phyloP scores from a whole-genome alignment of 2,888 invertebrate species.

The Scaptomyza parva region DNA sequence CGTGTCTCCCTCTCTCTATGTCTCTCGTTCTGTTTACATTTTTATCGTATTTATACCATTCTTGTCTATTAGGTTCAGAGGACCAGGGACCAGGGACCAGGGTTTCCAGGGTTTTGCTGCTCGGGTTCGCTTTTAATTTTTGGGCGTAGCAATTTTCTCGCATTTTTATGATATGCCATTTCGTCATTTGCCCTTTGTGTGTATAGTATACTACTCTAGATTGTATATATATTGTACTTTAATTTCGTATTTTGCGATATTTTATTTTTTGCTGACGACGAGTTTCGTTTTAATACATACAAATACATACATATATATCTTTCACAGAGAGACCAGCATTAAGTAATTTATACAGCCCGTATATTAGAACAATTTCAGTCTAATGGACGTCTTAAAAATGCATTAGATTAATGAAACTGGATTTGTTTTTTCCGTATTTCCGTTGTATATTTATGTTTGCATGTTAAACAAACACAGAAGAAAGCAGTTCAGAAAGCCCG shows the following conservation, averaged over 20 bases:
- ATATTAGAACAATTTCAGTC: conserved; percentile 56
- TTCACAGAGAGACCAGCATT: conserved; percentile 48
- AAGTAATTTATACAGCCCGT: conserved; percentile 60
- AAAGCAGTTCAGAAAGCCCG: not conserved
- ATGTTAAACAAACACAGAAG: not conserved
- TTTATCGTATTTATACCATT: conserved; percentile 60
- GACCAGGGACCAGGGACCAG: conserved; percentile 10
- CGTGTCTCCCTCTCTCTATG: conserved; percentile 21
- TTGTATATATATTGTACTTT: conserved; percentile 54
- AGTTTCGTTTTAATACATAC: conserved; percentile 23
- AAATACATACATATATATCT: conserved; percentile 14
- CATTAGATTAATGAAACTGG: conserved; percentile 70
- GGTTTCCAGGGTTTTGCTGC: not conserved
- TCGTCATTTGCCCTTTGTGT: conserved; percentile 47
- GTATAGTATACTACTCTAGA: conserved; percentile 5
- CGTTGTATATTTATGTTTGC: not conserved
- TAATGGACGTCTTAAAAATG: conserved; percentile 61
- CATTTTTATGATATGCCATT: conserved; percentile 70
- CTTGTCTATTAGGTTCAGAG: conserved; percentile 53
- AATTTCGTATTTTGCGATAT: conserved; percentile 53
- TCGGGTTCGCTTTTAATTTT: conserved; percentile 61
- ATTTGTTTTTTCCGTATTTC: conserved; percentile 33
- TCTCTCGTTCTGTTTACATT: conserved; percentile 28
- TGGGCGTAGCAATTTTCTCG: conserved; percentile 68
- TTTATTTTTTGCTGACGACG: conserved; percentile 44